Conservation (phyloP, 2,797 vertebrate species). For the Psittacula derbiana region DNA sequence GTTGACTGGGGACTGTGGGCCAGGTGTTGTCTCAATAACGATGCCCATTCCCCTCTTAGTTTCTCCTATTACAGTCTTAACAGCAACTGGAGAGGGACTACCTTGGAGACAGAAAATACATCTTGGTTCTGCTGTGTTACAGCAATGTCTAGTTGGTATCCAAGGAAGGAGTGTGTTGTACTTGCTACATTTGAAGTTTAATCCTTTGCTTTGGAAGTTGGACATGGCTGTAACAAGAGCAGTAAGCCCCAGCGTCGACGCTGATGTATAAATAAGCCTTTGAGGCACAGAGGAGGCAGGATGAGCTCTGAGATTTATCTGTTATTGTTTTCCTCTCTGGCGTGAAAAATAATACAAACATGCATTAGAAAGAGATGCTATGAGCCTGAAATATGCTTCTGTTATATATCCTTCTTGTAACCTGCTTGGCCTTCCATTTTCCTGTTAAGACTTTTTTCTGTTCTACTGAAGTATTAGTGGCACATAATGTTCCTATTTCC, state of each 20-base stretch:
- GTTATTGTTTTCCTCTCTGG: conserved; percentile 13
- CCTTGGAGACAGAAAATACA: not conserved
- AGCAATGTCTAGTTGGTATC: not conserved
- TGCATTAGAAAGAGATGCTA: not conserved
- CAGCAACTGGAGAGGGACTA: not conserved
- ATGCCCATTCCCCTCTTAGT: not conserved
- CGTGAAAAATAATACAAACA: conserved; percentile 13
- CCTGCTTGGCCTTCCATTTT: conserved; percentile 5
- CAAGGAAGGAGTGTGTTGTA: not conserved
- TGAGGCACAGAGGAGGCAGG: not conserved
- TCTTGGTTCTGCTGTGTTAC: not conserved
- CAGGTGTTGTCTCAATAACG: conserved; percentile 9
- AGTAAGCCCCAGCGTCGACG: not conserved
- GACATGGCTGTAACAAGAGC: not conserved
- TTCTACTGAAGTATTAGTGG: conserved; percentile 22
- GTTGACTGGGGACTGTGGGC: not conserved
- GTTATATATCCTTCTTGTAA: not conserved
- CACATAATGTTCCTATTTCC: conserved; percentile 21
- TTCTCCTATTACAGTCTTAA: not conserved
- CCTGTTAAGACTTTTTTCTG: conserved; percentile 13
- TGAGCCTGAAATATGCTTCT: conserved; percentile 36
- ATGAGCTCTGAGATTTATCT: conserved; percentile 27
- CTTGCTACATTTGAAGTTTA: not conserved
- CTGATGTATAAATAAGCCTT: conserved; percentile 19
- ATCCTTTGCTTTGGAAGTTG: not conserved